Evolutionary conservation across 1,140 invertebrate species (phyloP).

Genomic region (Panagrolaimus sp.): DNA sequence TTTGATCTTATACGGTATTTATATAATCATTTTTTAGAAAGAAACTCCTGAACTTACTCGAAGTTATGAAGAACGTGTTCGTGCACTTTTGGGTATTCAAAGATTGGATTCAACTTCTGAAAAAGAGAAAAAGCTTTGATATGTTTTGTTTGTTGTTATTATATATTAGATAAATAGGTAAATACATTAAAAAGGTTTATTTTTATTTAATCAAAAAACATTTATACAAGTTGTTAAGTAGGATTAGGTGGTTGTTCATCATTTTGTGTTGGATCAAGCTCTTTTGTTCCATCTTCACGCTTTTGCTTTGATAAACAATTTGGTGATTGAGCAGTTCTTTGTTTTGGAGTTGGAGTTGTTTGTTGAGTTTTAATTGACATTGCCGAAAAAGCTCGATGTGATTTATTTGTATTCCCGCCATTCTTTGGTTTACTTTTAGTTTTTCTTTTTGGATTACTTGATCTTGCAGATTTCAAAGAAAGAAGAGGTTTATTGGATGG

Average conservation of each 20-base stretch:
- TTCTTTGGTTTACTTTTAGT: too few relatives aligned
- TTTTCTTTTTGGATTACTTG: too few relatives aligned
- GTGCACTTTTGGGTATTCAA: slow-evolving; percentile 30
- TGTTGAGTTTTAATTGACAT: not conserved
- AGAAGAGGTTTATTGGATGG: not conserved
- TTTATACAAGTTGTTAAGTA: not conserved
- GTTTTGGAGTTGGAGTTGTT: not conserved
- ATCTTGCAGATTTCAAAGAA: too few relatives aligned
- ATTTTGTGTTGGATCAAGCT: not conserved
- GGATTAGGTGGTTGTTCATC: not conserved
- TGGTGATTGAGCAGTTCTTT: not conserved
- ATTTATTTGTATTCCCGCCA: not conserved
- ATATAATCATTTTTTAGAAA: slow-evolving; percentile 20
- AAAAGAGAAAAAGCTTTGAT: not conserved
- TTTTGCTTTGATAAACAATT: too few relatives aligned
- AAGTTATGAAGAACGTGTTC: slow-evolving; percentile 28
- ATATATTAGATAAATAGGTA: slow-evolving; percentile 1
- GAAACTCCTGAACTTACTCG: slow-evolving; percentile 33
- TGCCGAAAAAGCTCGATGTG: too few relatives aligned
- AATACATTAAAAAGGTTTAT: not conserved
- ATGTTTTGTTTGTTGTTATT: slow-evolving; percentile 2
- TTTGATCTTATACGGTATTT: not conserved
- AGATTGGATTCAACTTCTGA: not conserved
- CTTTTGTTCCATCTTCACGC: not conserved
- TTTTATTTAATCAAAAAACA: too few relatives aligned